Evolutionary conservation across 2,888 invertebrate species (phyloP), one percentile per base, ranked within the genome.

Genomic region (Phania funesta): DNA sequence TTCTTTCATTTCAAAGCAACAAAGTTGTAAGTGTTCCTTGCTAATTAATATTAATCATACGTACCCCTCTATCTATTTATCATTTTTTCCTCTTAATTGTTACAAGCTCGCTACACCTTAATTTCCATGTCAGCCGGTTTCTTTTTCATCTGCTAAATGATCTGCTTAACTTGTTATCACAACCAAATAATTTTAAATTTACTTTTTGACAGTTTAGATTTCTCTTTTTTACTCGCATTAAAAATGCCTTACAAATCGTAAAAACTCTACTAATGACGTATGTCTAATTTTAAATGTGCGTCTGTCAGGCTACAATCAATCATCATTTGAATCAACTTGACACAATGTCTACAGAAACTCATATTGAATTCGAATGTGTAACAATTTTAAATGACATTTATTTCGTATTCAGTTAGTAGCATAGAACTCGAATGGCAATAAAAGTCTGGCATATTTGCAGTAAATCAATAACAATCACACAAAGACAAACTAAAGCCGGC

Each of bases 361-460:
- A 60, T 76, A 50, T 50, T 50, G 22, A 32, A 32, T 67, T 20
- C 44, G 24, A 5, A n/a, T n/a, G n/a, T 60, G 60, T 60, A 50
- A 52, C 41, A 68, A 58, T 68, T 76, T 68, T 8, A 76, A 60
- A 52, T 76, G 67, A 68, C 76, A 68, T 76, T 76, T 76, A 76
- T 76, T 76, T 76, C 13, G 8, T 18, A n/a, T n/a, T n/a, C n/a
- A n/a, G n/a, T 24, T 52, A 35, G 26, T 29, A 26, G 4, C 26
- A 54, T 29, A 3, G 13, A 1, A 20, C 38, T 11, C 3, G 29
- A 67, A 41, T 13, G 5, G 6, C 26, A 52, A 22, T 11, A 32
- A 20, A 54, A 18, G 0, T 26, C 18, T 32, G 16, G 4, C 8
- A 52, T 8, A 4, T 11, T 46, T 2, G 9, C n/a, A 50, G 6